A percentile compares a stretch with the other conserved stretches of the same genome.
Evolutionary conservation across 1,140 invertebrate species (phyloP).

Genomic region (Drosophila quadrilineata): DNA sequence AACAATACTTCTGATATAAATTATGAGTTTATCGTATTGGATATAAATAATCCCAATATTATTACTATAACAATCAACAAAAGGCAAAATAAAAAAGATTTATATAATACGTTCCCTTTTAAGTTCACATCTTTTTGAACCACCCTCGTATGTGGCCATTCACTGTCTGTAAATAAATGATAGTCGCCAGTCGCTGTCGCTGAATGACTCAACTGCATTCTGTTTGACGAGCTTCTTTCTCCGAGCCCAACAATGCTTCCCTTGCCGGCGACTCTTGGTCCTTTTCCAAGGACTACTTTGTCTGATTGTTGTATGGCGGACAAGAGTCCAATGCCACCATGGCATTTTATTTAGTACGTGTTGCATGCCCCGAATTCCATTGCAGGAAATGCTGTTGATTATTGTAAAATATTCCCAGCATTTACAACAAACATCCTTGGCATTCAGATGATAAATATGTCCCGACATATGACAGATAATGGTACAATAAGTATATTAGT

Average conservation of each 20-base stretch:
- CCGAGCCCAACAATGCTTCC: slow-evolving; percentile 9
- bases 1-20: too few relatives aligned
- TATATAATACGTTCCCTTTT: too few relatives aligned
- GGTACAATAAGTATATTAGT: too few relatives aligned
- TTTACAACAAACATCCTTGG: slow-evolving; percentile 10
- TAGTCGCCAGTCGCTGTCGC: slow-evolving; percentile 43
- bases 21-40: too few relatives aligned
- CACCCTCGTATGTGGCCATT: slow-evolving; percentile 21
- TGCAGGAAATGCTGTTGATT: slow-evolving; percentile 55
- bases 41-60: background rate
- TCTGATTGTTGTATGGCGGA: slow-evolving; percentile 41
- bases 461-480: too few relatives aligned
- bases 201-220: slow-evolving; percentile 49
- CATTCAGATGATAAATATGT: slow-evolving; percentile 46
- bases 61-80: background rate
- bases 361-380: slow-evolving; percentile 54
- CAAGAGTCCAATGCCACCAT: slow-evolving; percentile 40
- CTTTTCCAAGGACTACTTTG: slow-evolving; percentile 47
- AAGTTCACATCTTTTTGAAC: background rate
- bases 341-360: slow-evolving; percentile 65
- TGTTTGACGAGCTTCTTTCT: slow-evolving; percentile 28
- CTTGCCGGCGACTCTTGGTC: too few relatives aligned
- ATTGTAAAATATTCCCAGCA: slow-evolving; percentile 45
- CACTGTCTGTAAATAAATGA: slow-evolving; percentile 60
- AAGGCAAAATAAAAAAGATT: too few relatives aligned